Conservation (phyloP, 2,113 vertebrate species). For the Coregonus clupeaformis region DNA sequence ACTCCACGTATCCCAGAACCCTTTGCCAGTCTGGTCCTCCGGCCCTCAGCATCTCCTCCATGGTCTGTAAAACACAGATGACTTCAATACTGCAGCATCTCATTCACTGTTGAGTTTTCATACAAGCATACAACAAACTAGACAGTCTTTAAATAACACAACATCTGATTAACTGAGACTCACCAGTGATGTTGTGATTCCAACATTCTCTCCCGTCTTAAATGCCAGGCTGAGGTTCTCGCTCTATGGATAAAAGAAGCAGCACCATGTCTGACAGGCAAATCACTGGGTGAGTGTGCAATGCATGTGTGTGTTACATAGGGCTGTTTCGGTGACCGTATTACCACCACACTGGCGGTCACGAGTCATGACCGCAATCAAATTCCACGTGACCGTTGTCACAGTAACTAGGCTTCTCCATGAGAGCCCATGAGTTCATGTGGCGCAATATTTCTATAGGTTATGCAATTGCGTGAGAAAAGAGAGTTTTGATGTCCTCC, state of each 20-base stretch:
- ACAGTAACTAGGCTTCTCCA: no score
- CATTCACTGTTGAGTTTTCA: neutral
- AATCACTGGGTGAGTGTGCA: neutral
- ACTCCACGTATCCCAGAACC: slow-evolving; percentile 79
- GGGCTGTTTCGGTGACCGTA: no score
- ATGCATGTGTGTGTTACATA: neutral
- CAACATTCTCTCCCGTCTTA: slow-evolving; percentile 70
- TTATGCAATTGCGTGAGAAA: no score
- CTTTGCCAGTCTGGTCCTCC: slow-evolving; percentile 81
- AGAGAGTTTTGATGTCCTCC: no score
- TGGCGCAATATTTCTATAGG: no score
- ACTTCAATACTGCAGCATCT: neutral
- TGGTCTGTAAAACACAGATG: slow-evolving; percentile 56
- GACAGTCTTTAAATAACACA: neutral
- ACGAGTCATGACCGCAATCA: no score
- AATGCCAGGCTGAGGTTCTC: slow-evolving; percentile 77
- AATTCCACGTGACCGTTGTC: no score
- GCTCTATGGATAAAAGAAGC: slow-evolving; percentile 49
- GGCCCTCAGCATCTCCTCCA: slow-evolving; percentile 75
- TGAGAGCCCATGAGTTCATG: no score
- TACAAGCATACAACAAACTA: neutral
- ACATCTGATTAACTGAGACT: neutral
- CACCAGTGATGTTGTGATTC: slow-evolving; percentile 70
- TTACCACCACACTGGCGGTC: no score
- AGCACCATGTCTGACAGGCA: slow-evolving; percentile 1